These are phyloP conservation scores for Salmo trutta DNA, from an alignment of 2,797 vertebrate species.

Conservation along the genomic window DNA sequence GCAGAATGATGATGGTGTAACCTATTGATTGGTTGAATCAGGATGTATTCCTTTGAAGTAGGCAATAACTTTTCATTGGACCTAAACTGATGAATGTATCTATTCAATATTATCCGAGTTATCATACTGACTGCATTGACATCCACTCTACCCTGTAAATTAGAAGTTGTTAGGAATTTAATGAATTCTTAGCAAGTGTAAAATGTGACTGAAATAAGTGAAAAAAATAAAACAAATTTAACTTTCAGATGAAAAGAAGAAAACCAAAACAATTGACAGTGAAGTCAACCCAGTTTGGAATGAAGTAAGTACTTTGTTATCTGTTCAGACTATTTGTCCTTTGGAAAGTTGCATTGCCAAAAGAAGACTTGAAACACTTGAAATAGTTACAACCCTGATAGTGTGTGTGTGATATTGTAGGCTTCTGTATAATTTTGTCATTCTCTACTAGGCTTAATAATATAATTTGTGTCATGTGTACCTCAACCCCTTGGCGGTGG, in stretches of 20 bases:
- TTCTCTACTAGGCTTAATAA: not conserved
- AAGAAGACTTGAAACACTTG: too few relatives aligned
- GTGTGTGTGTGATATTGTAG: not conserved
- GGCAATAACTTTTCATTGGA: not conserved
- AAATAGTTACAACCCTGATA: not conserved
- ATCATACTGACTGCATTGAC: not conserved
- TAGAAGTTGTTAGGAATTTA: not conserved
- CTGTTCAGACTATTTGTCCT: not conserved
- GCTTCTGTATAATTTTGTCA: not conserved
- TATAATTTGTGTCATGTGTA: too few relatives aligned
- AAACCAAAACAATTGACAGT: slow-evolving; percentile 89
- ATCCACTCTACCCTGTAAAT: not conserved
- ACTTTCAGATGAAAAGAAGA: slow-evolving; percentile 93
- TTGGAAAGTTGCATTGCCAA: not conserved
- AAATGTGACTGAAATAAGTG: not conserved
- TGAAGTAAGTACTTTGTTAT: slow-evolving; percentile 79
- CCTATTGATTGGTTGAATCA: not conserved
- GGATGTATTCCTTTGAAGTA: not conserved
- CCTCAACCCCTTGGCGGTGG: slow-evolving; percentile 18
- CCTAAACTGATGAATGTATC: not conserved
- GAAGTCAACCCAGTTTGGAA: slow-evolving; percentile 96
- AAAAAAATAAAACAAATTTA: slow-evolving; percentile 23
- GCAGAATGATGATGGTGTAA: not conserved
- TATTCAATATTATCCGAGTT: not conserved
- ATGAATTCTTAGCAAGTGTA: not conserved